A percentile compares a stretch with the other conserved stretches of the same genome.
Conservation (phyloP, 2,888 invertebrate genomes). For the Zaprionus bogoriensis region DNA sequence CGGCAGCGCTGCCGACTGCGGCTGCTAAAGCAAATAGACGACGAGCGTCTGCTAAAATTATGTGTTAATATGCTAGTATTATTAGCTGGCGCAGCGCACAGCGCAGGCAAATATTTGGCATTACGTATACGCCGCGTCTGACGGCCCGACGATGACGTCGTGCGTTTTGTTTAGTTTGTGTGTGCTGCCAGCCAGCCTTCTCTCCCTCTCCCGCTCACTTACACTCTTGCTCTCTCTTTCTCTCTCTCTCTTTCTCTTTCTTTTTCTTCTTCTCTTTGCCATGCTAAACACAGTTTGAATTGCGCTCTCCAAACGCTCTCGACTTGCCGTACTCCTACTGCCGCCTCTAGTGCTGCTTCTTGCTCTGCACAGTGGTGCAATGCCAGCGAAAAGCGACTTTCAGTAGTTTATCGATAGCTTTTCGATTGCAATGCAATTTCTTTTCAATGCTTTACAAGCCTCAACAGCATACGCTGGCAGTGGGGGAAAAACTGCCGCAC, state of each 20-base stretch:
- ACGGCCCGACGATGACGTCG: slow-evolving; percentile 35
- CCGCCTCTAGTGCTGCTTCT: background rate
- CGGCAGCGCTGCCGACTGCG: background rate
- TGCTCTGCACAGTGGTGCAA: background rate
- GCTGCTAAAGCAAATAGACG: slow-evolving; percentile 57
- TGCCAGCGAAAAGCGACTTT: too few species aligned
- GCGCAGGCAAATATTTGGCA: slow-evolving; percentile 56
- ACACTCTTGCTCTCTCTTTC: slow-evolving; percentile 2
- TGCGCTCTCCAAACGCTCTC: slow-evolving; percentile 45
- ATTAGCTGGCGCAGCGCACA: slow-evolving; percentile 52
- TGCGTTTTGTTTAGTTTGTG: background rate
- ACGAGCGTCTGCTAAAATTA: slow-evolving; percentile 64
- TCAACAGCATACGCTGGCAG: too few species aligned
- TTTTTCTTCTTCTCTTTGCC: slow-evolving; percentile 19
- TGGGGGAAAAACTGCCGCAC: background rate
- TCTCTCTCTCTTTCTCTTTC: background rate
- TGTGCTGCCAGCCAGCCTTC: too few species aligned
- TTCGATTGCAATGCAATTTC: too few species aligned
- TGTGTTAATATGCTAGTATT: slow-evolving; percentile 75
- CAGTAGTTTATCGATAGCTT: too few species aligned
- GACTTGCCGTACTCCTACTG: background rate
- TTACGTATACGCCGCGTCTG: slow-evolving; percentile 65
- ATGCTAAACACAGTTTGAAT: slow-evolving; percentile 58
- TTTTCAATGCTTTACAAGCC: too few species aligned
- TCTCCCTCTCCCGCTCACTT: background rate